Base-by-base conservation (phyloP, 1,140 invertebrate species). In the Cyrtorhinus lividipennis region DNA sequence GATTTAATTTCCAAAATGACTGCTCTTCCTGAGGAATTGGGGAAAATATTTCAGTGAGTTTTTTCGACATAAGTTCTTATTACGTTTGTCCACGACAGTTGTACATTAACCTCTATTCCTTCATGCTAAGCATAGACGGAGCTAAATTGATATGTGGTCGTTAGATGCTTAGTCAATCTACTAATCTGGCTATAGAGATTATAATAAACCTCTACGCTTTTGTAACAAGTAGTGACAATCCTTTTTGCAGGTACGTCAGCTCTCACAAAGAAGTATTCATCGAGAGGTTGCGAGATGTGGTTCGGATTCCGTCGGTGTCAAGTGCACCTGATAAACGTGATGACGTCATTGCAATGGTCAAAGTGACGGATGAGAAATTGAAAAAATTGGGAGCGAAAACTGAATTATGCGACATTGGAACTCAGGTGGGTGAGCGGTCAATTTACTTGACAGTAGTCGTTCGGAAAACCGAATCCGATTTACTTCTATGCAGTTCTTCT, bases 291-390 rank as follows among this genome's bases (percentile, higher is more conserved):
- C 79, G 80, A 63, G 87, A 95, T 71, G 90, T 86, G 24, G 93
- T 98, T 27, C 90, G 86, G 1, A 98, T 99, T 69, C 86, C 90
- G 70, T 97, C 93, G 38, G 91, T 98, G 5, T 98, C 95, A n/a
- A 85, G 88, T 72, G 90, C 85, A 85, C 81, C 84, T n/a, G 83
- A 91, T 65, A 79, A 82, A 46, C 76, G 93, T 57, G 71, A 75
- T 38, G 92, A 96, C 64, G 78, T 88, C 59, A 69, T 78, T 12
- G 78, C 77, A 69, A 89, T 91, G 87, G 77, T 95, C 20, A 74
- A 92, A 64, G 96, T 87, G 88, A 82, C 83, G 24, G 80, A 83
- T 61, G 74, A 79, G 30, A 83, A 82, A 71, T 73, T 97, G 62
- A 82, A 87, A 71, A 78, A 79, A 53, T 76, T 95, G 30, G 92